Evolutionary conservation across 2,888 invertebrate genomes (phyloP), one percentile per base, ranked within the genome.

Genomic region (Quadriops clusia): DNA sequence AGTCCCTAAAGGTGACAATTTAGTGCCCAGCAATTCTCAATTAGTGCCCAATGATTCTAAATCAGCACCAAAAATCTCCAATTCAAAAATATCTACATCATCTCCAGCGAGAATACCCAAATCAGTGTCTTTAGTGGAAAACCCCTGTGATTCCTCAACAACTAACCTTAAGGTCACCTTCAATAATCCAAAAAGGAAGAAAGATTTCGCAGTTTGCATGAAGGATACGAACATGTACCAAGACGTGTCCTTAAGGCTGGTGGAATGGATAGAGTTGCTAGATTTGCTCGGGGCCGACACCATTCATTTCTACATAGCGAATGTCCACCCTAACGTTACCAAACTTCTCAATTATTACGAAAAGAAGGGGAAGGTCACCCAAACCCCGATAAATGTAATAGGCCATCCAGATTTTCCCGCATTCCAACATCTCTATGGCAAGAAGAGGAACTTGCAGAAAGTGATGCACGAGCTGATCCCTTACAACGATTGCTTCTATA

Each of bases 401-500:
- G 89, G 90, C 6, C 85, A 87, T 53, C 91, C 91, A 0, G 91
- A 91, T 59, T 74, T 84, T 20, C 86, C 89, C 1, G 79, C 81
- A 1, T 78, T 90, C 48, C 86, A 87, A 55, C 87, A 89, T 58
- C 70, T 87, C 62, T 93, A 87, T 54, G 69, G 93, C 28, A 82
- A 82, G 33, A 85, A 85, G 56, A 91, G 90, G 61, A 79, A 86
- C 16, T 90, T 87, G 50, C 85, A 91, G 63, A 94, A 94, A 61
- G 70, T 93, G 8, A 86, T 91, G 58, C 90, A 91, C 64, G 94
- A 94, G 62, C 70, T 94, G 36, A 86, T 94, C 46, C 91, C 93
- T 7, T 94, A 94, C 67, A 94, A 94, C 60, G 94, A 94, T 60
- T 94, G 94, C 53, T 70, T 94, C 31, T 93, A 93, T 64, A 80